Percentiles rank a stretch among this genome's conserved stretches.
These are phyloP conservation scores for Pteromalus puparum DNA, from an alignment of 1,140 invertebrate genomes.

Conservation along the genomic window DNA sequence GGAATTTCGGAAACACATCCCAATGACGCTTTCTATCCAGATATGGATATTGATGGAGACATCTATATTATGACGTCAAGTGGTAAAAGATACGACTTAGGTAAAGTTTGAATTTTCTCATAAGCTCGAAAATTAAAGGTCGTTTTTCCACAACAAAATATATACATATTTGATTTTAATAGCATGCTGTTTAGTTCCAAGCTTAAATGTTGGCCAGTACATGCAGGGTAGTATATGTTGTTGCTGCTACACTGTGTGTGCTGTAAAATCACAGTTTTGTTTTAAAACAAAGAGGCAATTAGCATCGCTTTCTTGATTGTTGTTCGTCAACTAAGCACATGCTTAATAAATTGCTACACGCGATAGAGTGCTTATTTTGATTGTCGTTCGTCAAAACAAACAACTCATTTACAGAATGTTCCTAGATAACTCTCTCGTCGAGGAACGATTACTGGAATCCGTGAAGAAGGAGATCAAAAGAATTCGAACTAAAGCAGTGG, in stretches of 20 bases:
- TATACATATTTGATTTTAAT: too few species aligned
- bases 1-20: background rate
- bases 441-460: background rate
- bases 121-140: background rate
- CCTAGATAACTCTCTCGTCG: background rate
- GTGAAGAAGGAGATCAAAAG: background rate
- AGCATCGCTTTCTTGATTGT: background rate
- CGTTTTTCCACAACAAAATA: too few species aligned
- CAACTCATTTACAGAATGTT: background rate
- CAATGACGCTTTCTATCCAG: background rate
- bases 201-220: background rate
- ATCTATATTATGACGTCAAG: background rate
- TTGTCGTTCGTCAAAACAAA: too few species aligned
- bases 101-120: background rate
- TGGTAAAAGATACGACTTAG: background rate
- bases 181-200: background rate
- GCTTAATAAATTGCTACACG: too few species aligned
- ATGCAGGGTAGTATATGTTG: background rate
- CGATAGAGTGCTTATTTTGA: too few species aligned
- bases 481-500: background rate
- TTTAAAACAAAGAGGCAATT: too few species aligned
- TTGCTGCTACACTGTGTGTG: background rate
- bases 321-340: too few species aligned
- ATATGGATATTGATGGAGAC: background rate
- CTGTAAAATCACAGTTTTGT: too few species aligned